Base-by-base conservation (phyloP, 2,888 invertebrate genomes). In the Podotricha telesiphe region DNA sequence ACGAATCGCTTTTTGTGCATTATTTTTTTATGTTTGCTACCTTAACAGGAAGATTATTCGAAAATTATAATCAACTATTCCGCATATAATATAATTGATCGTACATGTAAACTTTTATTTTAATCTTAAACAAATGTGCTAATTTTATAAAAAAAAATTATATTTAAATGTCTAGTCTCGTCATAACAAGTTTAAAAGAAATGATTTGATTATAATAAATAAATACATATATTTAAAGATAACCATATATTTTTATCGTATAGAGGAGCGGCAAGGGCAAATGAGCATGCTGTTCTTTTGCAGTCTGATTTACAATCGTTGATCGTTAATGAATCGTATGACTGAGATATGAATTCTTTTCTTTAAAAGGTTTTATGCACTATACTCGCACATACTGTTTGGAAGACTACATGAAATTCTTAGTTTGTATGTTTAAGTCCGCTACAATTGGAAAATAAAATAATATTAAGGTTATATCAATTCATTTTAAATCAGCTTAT, bases 291-390 rank as follows among this genome's bases (percentile, higher is more conserved):
- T 82, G 79, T 88, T 85, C 77, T 85, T 88, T 88, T 82, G 89
- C 87, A 89, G 88, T 90, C 89, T 86, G 82, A 80, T 85, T 83
- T 85, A 86, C 86, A 86, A 83, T 84, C 84, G 83, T 85, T 85
- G 83, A 84, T 84, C 80, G 82, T 85, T 88, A 88, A 89, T 88
- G 87, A 86, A 87, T 62, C 48, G 48, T 62, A 62, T 62, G 50
- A 62, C 62, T 62, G 62, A 62, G 20, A 62, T 50, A 47, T 62
- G 20, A 37, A 19, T 62, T 47, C 37, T 50, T 62, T 48, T 50
- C 47, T 55, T 65, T 51, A 55, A 20, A 59, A 58, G 19, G 17
- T 17, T 45, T 45, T 59, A 22, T 45, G 45, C n/a, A n/a, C n/a
- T 20, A 59, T 45, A 28, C 22, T 45, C n/a, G 45, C 11, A 28